These are phyloP conservation scores for Cryptotermes secundus DNA, from an alignment of 1,140 invertebrate genomes.

Conservation along the genomic window DNA sequence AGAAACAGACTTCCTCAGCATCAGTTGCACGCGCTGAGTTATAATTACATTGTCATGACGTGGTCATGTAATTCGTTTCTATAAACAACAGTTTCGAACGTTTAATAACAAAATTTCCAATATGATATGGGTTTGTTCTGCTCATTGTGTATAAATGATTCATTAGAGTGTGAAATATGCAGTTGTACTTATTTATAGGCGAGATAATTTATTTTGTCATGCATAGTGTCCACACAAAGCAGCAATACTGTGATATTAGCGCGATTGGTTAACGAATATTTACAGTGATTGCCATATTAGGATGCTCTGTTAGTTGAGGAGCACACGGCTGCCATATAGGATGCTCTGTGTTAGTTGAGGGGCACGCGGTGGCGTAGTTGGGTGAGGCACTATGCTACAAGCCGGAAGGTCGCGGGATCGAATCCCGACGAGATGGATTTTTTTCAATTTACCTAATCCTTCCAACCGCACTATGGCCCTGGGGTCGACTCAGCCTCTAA, in stretches of 20 bases:
- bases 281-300: not conserved
- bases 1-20: not conserved
- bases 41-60: not conserved
- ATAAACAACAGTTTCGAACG: not conserved
- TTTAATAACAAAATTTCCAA: slow-evolving; percentile 15
- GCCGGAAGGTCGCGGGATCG: too few relatives aligned
- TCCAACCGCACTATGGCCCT: too few relatives aligned
- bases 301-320: too few relatives aligned
- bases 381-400: too few relatives aligned
- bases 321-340: too few relatives aligned
- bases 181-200: not conserved
- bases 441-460: too few relatives aligned
- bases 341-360: too few relatives aligned
- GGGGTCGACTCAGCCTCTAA: too few relatives aligned
- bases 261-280: not conserved
- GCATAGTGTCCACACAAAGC: not conserved
- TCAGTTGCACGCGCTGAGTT: not conserved
- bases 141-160: slow-evolving; percentile 10
- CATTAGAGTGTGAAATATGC: slow-evolving; percentile 1
- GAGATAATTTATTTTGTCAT: not conserved
- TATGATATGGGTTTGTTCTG: not conserved
- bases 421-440: too few relatives aligned
- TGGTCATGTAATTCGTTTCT: not conserved
- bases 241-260: not conserved
- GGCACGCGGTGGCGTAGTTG: too few relatives aligned